Conservation (phyloP, 1,140 invertebrate species). For the Cataglyphis hispanica region DNA sequence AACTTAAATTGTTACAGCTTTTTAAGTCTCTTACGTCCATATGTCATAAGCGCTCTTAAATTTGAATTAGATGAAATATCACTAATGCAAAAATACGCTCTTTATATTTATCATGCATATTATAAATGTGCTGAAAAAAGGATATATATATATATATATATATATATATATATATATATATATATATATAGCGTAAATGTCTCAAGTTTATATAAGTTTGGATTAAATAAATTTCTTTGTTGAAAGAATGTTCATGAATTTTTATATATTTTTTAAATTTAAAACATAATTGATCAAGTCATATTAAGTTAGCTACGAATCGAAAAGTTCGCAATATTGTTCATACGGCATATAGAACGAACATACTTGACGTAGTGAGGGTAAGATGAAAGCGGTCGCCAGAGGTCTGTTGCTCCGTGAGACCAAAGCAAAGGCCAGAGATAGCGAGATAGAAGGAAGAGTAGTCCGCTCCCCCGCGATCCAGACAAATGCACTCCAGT, state of each 20-base stretch:
- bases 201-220: background rate
- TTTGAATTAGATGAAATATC: background rate
- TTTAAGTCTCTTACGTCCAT: background rate
- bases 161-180: too few relatives aligned
- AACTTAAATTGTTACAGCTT: conserved; percentile 30
- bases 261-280: background rate
- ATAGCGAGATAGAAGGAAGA: conserved; percentile 81
- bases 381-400: conserved; percentile 53
- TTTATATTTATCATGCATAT: background rate
- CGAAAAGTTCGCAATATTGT: conserved; percentile 7
- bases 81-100: background rate
- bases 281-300: background rate
- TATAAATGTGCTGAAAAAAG: background rate
- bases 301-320: background rate
- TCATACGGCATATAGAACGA: conserved; percentile 10
- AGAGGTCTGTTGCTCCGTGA: conserved; percentile 74
- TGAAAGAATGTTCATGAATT: background rate
- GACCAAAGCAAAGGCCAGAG: conserved; percentile 73
- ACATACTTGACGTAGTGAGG: conserved; percentile 14
- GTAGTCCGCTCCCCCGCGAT: conserved; percentile 80
- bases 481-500: conserved; percentile 84
- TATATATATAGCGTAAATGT: background rate
- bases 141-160: background rate
- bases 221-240: background rate
- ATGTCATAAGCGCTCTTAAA: background rate